Base-by-base conservation (phyloP, 2,888 invertebrate species). In the Carpatolechia fugitivella region DNA sequence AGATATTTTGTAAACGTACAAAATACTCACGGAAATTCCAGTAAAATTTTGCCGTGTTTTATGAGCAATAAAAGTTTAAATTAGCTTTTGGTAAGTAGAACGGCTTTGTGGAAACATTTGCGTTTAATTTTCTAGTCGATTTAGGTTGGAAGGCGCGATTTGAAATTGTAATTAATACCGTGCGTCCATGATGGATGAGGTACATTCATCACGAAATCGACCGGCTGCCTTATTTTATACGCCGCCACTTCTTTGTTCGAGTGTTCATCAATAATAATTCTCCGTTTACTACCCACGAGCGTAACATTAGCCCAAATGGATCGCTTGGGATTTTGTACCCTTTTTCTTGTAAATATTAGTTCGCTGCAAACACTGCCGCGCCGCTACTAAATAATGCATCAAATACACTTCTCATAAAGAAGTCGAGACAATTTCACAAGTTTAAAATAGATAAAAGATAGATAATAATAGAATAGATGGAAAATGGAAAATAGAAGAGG, bases 151-250 rank as follows among this genome's bases (percentile, higher is more conserved):
- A 74, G 72, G 65, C 74, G 74, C 70, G 72, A 80, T 85, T 85
- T 80, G 76, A 80, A 82, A 79, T 82, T 73, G 76, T 85, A 85
- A 87, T 86, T 81, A 85, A 78, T 74, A 76, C 70, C 64, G 72
- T 59, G 63, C 62, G 65, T 58, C 62, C 55, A 56, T 84, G 82
- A 85, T 84, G 76, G 79, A 85, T 83, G 72, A 35, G 38, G 65
- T 38, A 46, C 69, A 76, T 80, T 74, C 69, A 77, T 80, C 76
- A 80, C 70, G 69, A 63, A 60, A 44, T 6, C 44, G 20, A 13
- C 29, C n/a, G 24, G 65, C 61, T 35, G 55, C 52, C 60, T 65
- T 51, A 51, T 51, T 49, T 47, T 31, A 30, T 16, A 30, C 47
- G 35, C 56, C 60, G 64, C 56, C 64, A 64, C 59, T 69, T 65